Evolutionary conservation across 1,140 invertebrate genomes (phyloP).

Genomic region (Drosophila sulfurigaster): DNA sequence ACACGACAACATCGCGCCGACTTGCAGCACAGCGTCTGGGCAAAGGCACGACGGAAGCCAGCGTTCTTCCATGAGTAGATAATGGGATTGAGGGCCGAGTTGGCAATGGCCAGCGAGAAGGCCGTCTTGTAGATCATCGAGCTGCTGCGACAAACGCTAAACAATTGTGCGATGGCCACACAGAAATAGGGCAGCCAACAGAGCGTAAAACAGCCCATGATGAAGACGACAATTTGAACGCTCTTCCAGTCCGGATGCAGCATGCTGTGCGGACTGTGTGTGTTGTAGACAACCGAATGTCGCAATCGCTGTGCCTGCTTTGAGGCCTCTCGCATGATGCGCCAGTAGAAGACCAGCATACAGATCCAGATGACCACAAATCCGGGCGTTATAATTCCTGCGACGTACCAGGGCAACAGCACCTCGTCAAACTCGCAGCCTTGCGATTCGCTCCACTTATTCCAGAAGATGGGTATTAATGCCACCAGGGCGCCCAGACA

Average conservation of each 20-base stretch:
- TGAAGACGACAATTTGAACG: conserved; percentile 90
- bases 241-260: conserved; percentile 89
- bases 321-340: conserved; percentile 90
- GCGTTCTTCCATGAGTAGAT: conserved; percentile 93
- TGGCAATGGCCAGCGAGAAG: conserved; percentile 90
- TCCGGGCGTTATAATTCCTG: conserved; percentile 88
- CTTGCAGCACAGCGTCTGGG: conserved; percentile 88
- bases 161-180: conserved; percentile 87
- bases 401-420: conserved; percentile 86
- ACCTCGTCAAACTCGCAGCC: conserved; percentile 86
- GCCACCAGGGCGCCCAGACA: conserved; percentile 87
- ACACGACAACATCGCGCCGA: conserved; percentile 84
- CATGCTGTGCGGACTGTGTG: conserved; percentile 85
- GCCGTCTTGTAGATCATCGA: conserved; percentile 88
- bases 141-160: conserved; percentile 85
- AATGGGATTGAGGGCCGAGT: conserved; percentile 91
- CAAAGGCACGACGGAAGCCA: conserved; percentile 89
- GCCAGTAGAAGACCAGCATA: conserved; percentile 90
- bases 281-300: conserved; percentile 67
- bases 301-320: conserved; percentile 89
- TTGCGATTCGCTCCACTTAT: conserved; percentile 87
- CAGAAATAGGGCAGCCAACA: conserved; percentile 92
- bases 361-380: conserved; percentile 89
- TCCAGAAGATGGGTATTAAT: conserved; percentile 90
- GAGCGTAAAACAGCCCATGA: conserved; percentile 90